These are phyloP conservation scores for Himalopsyche phryganea DNA, from an alignment of 1,140 invertebrate species.

Conservation along the genomic window DNA sequence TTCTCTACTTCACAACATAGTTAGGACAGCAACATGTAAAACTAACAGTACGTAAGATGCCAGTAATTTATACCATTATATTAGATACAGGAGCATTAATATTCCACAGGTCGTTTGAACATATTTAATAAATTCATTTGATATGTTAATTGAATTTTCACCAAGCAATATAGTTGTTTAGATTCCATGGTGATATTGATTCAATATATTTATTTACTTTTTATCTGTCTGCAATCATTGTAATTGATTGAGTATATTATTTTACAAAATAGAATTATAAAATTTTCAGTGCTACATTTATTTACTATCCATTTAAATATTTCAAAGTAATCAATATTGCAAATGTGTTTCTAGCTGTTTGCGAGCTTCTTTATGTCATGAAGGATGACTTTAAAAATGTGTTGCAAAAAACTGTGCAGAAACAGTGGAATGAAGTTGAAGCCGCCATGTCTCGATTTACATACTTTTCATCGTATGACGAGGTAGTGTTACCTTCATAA, in stretches of 20 bases:
- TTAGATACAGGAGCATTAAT: too few relatives aligned
- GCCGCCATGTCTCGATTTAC: constrained; percentile 58
- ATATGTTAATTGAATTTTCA: too few relatives aligned
- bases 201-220: background rate
- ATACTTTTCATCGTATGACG: constrained; percentile 61
- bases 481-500: too few relatives aligned
- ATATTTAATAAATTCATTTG: too few relatives aligned
- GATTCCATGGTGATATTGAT: constrained; percentile 8
- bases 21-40: constrained; percentile 55
- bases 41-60: constrained; percentile 52
- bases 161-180: background rate
- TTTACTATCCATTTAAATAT: too few relatives aligned
- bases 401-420: constrained; percentile 52
- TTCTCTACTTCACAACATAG: constrained; percentile 57
- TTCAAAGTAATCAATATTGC: too few relatives aligned
- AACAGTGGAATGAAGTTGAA: constrained; percentile 59
- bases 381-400: constrained; percentile 57
- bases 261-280: too few relatives aligned
- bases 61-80: too few relatives aligned
- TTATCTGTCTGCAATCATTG: background rate
- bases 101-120: too few relatives aligned
- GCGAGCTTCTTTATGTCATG: constrained; percentile 53
- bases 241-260: too few relatives aligned
- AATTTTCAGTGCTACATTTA: too few relatives aligned
- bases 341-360: constrained; percentile 42